Conservation (phyloP, 2,113 vertebrate genomes). For the Vireo altiloquus region DNA sequence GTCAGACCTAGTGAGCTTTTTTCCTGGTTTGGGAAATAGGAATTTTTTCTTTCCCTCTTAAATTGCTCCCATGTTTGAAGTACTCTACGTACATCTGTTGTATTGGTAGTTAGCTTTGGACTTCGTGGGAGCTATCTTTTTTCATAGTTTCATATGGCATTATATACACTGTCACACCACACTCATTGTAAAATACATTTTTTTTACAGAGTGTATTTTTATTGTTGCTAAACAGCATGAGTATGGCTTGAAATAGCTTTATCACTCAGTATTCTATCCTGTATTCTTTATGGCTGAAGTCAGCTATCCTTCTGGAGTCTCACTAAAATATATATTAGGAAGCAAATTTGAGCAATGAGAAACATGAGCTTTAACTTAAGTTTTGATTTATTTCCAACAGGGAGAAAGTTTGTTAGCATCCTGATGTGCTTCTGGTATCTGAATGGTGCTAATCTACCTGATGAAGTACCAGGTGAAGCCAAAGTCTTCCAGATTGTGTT, state of each 20-base stretch:
- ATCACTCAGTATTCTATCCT: background rate
- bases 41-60: background rate
- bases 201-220: background rate
- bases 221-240: background rate
- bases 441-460: slow-evolving; percentile 81
- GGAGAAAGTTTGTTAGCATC: slow-evolving; percentile 92
- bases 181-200: background rate
- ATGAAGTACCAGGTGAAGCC: slow-evolving; percentile 74
- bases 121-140: background rate
- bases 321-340: background rate
- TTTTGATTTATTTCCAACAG: slow-evolving; percentile 71
- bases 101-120: background rate
- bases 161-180: background rate
- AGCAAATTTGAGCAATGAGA: background rate
- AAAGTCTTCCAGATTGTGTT: slow-evolving; percentile 80
- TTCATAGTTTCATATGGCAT: background rate
- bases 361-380: background rate
- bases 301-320: background rate
- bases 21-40: background rate
- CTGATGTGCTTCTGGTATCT: slow-evolving; percentile 96
- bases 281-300: background rate
- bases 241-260: background rate
- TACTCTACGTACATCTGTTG: background rate
- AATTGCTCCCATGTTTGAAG: background rate
- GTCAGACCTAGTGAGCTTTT: background rate